Percentiles rank a stretch among this genome's conserved stretches.
phyloP scores from a whole-genome alignment of 64 coral and sea anemone genomes.

The Hydrozoanthus tunicans region DNA sequence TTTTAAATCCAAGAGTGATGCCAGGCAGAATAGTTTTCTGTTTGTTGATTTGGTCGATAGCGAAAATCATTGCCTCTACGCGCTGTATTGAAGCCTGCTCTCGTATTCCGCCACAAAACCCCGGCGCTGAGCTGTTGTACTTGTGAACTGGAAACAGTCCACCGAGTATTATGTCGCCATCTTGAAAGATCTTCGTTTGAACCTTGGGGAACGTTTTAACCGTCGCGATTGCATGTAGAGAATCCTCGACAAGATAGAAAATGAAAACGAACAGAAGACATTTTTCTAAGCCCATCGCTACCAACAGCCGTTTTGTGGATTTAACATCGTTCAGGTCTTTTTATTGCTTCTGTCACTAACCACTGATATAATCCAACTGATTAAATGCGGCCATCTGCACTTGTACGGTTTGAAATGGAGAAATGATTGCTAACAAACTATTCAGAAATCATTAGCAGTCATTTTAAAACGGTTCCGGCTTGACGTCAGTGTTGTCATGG shows the following conservation, averaged over 20 bases:
- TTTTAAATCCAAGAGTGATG: conserved; percentile 23
- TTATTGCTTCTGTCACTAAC: background rate
- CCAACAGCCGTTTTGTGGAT: background rate
- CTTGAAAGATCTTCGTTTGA: conserved; percentile 51
- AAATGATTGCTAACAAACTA: background rate
- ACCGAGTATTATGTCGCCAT: conserved; percentile 66
- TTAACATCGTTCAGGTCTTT: background rate
- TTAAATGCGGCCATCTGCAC: background rate
- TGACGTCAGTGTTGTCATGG: background rate
- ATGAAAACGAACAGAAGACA: background rate
- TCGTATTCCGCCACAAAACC: conserved; percentile 35
- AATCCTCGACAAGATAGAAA: background rate
- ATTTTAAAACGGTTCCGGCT: conserved; percentile 15
- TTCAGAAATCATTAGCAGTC: conserved; percentile 27
- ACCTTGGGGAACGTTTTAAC: conserved; percentile 3
- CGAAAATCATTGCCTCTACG: conserved; percentile 68
- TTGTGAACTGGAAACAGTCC: conserved; percentile 58
- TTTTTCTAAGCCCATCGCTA: background rate
- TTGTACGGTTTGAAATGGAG: background rate
- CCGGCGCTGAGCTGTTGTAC: conserved; percentile 21
- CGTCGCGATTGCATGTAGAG: background rate
- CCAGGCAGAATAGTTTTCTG: conserved; percentile 13
- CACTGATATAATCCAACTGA: background rate
- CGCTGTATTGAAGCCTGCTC: conserved; percentile 48
- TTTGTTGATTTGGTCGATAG: conserved; percentile 68